Evolutionary conservation across 2,797 vertebrate species (phyloP), one percentile per base, ranked within the genome.

Genomic region (Sebastes aleutianus): DNA sequence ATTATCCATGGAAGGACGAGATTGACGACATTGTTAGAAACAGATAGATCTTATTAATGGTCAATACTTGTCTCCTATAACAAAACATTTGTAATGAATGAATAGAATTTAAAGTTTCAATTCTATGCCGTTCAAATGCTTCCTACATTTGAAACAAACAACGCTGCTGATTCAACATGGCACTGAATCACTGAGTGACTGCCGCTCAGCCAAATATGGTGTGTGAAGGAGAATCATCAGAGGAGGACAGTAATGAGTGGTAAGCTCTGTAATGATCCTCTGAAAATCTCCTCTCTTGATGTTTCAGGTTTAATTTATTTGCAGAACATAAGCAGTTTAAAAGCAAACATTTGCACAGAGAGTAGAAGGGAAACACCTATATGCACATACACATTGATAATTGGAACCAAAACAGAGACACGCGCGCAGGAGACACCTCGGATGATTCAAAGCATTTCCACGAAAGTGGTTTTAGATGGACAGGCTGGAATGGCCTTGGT

Each of bases 111-210:
- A 50, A 4, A 56, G 13, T 36, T 77, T 73, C 4, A n/a, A 69
- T 53, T 56, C 20, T 10, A 1, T 22, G 12, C 32, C 57, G 36
- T 74, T 80, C 32, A 43, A 56, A 67, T 27, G 26, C 14, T 74
- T 26, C 29, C 22, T 43, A 3, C 58, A 53, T 67, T 36, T 62
- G 59, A 84, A 64, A 87, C 43, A 73, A 85, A 85, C 22, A 82
- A 56, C 59, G 57, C 29, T 24, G 74, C 31, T 54, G 70, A 61
- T 79, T 82, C 36, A 59, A 76, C 56, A 63, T 31, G 68, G 39
- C 83, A 79, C 69, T 88, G 76, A 88, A 64, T 90, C 78, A 76
- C 5, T 54, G 61, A 43, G 39, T 43, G 39, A 59, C 77, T 69
- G 31, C 53, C 1, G 2, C 77, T 71, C 32, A 5, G 68, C 53